Evolutionary conservation across 2,797 vertebrate species (phyloP).

Genomic region (Peromyscus nudipes): DNA sequence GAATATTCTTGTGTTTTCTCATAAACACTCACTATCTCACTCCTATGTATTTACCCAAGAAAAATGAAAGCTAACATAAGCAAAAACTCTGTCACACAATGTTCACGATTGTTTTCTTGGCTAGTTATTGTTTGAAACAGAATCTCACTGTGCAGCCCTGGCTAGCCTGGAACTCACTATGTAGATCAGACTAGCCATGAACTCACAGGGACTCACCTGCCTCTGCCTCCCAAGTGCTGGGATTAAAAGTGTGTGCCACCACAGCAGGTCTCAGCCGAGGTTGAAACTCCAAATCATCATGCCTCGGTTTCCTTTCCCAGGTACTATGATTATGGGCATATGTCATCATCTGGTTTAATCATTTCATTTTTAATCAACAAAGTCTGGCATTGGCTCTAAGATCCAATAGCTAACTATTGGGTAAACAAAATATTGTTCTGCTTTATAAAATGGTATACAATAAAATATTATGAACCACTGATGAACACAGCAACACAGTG

Average conservation of each 20-base stretch:
- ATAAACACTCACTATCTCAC: neutral
- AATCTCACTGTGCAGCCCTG: neutral
- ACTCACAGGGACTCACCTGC: no score
- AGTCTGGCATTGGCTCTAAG: neutral
- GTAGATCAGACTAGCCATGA: no score
- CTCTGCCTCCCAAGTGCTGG: no score
- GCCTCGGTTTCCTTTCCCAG: neutral
- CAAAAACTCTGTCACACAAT: neutral
- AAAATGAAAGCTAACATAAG: neutral
- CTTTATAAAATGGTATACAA: neutral
- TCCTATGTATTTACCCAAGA: slow-evolving; percentile 33
- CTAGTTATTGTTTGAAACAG: neutral
- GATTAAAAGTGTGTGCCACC: neutral
- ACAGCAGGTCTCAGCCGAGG: neutral
- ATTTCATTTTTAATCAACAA: slow-evolving; percentile 1
- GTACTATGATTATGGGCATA: neutral
- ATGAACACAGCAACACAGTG: neutral
- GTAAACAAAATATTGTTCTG: neutral
- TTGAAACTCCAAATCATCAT: neutral
- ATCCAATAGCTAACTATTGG: neutral
- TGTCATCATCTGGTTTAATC: neutral
- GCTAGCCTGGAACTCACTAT: neutral
- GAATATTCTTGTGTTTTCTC: neutral
- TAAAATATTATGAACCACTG: neutral
- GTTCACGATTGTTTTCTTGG: neutral